Base-by-base conservation (phyloP, 2,797 vertebrate species). In the Anguilla anguilla region DNA sequence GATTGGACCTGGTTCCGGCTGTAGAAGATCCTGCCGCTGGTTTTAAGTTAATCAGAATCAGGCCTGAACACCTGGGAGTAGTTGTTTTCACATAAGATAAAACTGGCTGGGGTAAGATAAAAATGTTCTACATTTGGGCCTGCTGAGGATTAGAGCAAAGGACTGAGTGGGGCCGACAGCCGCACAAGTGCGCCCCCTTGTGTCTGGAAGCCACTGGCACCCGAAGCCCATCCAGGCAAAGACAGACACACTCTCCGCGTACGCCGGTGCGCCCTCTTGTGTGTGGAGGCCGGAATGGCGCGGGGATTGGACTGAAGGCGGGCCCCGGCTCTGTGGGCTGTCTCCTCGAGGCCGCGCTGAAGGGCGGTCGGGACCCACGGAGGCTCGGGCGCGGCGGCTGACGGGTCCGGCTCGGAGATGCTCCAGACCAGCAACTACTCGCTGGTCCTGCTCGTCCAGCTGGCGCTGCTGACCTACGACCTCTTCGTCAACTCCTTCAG, bases 361-460 rank as follows among this genome's bases (percentile, higher is more conserved):
- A 67, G 5, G 25, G 10, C 64, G n/a, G 22, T 67, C 6, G 4
- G 35, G 31, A 79, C 15, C 31, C 15, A 79, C 13, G 5, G 74
- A 43, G 39, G 74, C 74, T 15, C 74, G 43, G 15, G 3, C 39
- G 0, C 35, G 17, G 13, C 15, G 13, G 1, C 35, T n/a, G 84
- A 85, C 77, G 13, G 46, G 25, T 59, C 77, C 39, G 89, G 92
- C 91, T 89, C 81, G 59, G 95, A 93, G 92, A 99, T 99, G 99
- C 97, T 99, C 0, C 99, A 99, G 93, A 97, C 98, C 46, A 95
- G 97, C 86, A 99, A 97, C 95, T 99, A 98, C 93, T 98, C 98
- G 86, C 94, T 99, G 94, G 98, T 99, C 92, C 96, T 99, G 85
- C 94, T 97, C 90, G 93, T 99, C 93, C 99, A 99, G 93, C 96